Percentiles rank a stretch among this genome's conserved stretches.
These are phyloP conservation scores for Crocuta crocuta DNA, from an alignment of 2,113 vertebrate species.

Conservation along the genomic window DNA sequence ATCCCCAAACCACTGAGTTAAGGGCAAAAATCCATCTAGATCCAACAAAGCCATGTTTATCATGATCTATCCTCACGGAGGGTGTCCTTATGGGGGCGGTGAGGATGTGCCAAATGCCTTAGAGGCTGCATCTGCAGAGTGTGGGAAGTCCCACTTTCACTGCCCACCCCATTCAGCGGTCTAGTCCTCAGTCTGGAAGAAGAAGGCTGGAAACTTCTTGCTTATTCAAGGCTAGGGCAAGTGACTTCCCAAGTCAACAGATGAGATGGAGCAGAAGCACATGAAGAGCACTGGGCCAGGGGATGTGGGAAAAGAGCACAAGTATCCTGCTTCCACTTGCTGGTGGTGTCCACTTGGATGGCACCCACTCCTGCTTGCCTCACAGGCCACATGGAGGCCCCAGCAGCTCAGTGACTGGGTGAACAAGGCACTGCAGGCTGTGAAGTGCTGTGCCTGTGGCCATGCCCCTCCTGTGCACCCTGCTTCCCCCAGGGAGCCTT, in stretches of 20 bases:
- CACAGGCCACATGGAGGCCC: neutral
- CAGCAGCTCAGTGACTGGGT: neutral
- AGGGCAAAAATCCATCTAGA: neutral
- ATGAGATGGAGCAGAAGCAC: neutral
- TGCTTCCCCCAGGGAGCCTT: neutral
- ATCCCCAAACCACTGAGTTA: neutral
- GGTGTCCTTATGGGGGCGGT: neutral
- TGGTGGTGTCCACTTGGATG: neutral
- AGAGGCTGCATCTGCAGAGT: neutral
- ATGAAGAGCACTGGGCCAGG: neutral
- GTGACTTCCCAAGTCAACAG: neutral
- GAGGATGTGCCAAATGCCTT: neutral
- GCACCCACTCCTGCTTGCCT: neutral
- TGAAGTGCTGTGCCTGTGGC: neutral
- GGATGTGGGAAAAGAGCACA: neutral
- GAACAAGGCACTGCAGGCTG: neutral
- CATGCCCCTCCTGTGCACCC: rapidly evolving
- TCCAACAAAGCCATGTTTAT: neutral
- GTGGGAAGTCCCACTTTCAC: neutral
- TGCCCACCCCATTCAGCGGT: neutral
- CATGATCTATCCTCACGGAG: neutral
- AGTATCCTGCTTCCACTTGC: neutral
- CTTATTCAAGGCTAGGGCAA: neutral
- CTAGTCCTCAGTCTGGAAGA: neutral
- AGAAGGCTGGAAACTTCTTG: neutral